phyloP scores from a whole-genome alignment of 2,888 invertebrate species.

The Campopleginae sp. region DNA sequence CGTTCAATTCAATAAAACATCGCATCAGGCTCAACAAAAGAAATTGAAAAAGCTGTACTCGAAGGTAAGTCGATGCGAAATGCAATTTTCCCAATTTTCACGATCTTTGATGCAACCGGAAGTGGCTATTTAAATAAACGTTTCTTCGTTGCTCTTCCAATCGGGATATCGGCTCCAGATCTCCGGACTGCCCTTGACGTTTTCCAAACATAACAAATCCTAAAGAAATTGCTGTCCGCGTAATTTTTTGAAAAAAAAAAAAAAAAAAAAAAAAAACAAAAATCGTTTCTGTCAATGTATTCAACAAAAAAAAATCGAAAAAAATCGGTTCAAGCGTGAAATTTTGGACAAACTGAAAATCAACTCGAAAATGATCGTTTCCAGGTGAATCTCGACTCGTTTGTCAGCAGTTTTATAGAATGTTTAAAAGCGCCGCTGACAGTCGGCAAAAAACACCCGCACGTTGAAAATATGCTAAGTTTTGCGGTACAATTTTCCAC shows the following conservation, averaged over 20 bases:
- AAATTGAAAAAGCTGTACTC: constrained; percentile 87
- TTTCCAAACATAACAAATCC: too few relatives aligned
- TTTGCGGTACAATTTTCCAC: constrained; percentile 90
- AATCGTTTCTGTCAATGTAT: too few relatives aligned
- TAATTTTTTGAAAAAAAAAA: not conserved
- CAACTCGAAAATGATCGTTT: constrained; percentile 70
- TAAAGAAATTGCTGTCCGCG: too few relatives aligned
- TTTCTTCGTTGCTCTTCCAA: too few relatives aligned
- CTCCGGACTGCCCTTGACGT: too few relatives aligned
- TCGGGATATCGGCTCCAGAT: too few relatives aligned
- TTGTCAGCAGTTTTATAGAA: constrained; percentile 84
- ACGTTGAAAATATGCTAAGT: constrained; percentile 88
- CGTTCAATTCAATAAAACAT: constrained; percentile 88
- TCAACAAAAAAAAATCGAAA: not conserved
- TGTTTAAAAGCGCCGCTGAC: constrained; percentile 72
- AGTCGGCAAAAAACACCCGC: constrained; percentile 88
- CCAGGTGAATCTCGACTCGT: constrained; percentile 86
- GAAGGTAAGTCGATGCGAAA: constrained; percentile 84
- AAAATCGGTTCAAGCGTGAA: not conserved
- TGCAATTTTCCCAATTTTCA: not conserved
- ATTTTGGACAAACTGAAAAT: too few relatives aligned
- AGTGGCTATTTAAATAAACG: not conserved
- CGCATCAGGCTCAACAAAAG: constrained; percentile 88
- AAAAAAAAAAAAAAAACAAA: too few relatives aligned
- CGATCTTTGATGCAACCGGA: not conserved